A percentile compares a stretch with the other conserved stretches of the same genome.
Conservation (phyloP, 2,113 vertebrate species). For the Spheniscus mendiculus region DNA sequence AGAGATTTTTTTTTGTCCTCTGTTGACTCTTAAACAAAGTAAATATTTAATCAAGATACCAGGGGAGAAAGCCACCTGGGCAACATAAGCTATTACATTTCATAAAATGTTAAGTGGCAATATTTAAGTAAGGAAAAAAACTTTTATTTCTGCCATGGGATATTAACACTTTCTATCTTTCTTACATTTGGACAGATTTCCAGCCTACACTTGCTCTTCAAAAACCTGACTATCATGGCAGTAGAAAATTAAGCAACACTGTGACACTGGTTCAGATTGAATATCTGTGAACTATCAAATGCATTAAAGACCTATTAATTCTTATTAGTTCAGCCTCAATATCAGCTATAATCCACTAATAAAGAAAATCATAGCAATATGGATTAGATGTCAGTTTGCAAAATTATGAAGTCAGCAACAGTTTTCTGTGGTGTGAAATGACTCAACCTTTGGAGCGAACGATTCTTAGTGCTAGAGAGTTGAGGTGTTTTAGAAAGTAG, state of each 20-base stretch:
- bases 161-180: neutral
- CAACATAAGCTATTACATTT: neutral
- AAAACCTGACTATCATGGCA: neutral
- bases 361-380: neutral
- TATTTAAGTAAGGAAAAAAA: neutral
- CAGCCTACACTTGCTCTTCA: neutral
- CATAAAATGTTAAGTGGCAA: neutral
- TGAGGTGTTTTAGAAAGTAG: neutral
- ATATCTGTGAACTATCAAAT: neutral
- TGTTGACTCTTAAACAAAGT: slow-evolving; percentile 21
- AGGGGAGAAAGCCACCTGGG: slow-evolving; percentile 17
- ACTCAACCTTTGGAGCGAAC: neutral
- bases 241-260: neutral
- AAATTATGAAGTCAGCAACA: neutral
- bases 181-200: neutral
- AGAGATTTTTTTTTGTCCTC: neutral
- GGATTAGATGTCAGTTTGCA: neutral
- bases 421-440: neutral
- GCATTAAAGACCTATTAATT: neutral
- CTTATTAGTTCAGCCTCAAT: neutral
- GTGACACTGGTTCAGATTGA: neutral
- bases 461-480: neutral
- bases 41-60: slow-evolving; percentile 36
- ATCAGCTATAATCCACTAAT: neutral
- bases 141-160: neutral